Conservation (phyloP, 2,113 vertebrate species). For the Erinaceus europaeus region DNA sequence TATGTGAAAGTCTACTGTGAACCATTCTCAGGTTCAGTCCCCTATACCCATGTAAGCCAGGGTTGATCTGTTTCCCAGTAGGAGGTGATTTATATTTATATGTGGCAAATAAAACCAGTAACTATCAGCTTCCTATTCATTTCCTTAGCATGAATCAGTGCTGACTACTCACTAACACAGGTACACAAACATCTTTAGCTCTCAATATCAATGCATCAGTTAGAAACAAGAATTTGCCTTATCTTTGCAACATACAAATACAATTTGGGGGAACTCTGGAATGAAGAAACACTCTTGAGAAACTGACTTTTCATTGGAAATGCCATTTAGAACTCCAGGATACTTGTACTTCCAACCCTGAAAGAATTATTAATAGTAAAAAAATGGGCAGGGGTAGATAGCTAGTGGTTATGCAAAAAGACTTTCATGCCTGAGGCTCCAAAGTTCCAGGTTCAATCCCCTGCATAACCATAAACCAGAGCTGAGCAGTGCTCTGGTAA, state of each 20-base stretch:
- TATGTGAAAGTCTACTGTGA: too few relatives aligned
- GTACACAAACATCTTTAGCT: background rate
- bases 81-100: background rate
- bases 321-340: background rate
- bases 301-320: background rate
- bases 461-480: too few relatives aligned
- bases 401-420: too few relatives aligned
- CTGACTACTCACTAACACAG: background rate
- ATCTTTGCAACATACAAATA: background rate
- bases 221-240: background rate
- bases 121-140: background rate
- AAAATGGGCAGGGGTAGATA: too few relatives aligned
- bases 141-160: background rate
- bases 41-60: too few relatives aligned
- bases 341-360: background rate
- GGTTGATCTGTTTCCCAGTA: constrained; percentile 30
- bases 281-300: background rate
- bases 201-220: background rate
- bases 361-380: background rate
- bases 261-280: background rate
- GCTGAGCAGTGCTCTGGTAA: too few relatives aligned
- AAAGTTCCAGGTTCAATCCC: too few relatives aligned
- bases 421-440: too few relatives aligned
- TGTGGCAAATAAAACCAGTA: background rate
- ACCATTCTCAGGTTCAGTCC: too few relatives aligned